These are phyloP conservation scores for Acrobasis repandana DNA, from an alignment of 2,888 invertebrate genomes.

Conservation along the genomic window DNA sequence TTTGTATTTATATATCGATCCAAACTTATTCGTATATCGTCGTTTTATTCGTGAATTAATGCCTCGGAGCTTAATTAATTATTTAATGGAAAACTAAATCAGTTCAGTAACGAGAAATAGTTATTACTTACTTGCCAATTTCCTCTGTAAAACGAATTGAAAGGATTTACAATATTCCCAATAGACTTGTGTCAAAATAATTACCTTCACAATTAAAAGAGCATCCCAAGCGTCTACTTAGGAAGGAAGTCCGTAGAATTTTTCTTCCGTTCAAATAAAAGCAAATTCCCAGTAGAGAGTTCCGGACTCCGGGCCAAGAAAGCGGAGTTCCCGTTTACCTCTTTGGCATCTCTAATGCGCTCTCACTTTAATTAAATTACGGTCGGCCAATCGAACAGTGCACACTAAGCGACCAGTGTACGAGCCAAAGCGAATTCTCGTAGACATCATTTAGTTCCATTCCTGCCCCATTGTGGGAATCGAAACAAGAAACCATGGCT, in stretches of 20 bases:
- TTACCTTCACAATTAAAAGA: constrained; percentile 15
- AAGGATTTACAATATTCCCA: background rate
- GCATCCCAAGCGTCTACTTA: constrained; percentile 32
- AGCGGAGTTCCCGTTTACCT: constrained; percentile 55
- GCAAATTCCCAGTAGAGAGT: constrained; percentile 37
- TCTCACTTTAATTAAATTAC: constrained; percentile 73
- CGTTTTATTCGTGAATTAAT: background rate
- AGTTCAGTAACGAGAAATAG: background rate
- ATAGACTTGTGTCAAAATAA: background rate
- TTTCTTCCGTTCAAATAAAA: constrained; percentile 46
- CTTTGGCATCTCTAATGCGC: constrained; percentile 56
- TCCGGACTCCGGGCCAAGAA: constrained; percentile 37
- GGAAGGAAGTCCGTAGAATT: constrained; percentile 38
- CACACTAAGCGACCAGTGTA: constrained; percentile 40
- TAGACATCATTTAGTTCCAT: constrained; percentile 22
- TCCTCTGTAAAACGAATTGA: no score
- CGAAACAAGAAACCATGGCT: constrained; percentile 17
- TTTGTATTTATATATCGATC: constrained; percentile 2
- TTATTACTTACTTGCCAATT: background rate
- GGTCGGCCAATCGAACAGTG: constrained; percentile 54
- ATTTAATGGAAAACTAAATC: constrained; percentile 1
- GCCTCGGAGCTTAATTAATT: constrained; percentile 6
- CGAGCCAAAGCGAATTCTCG: constrained; percentile 40
- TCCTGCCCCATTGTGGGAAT: background rate
- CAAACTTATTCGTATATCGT: constrained; percentile 1